Evolutionary conservation across 1,140 invertebrate species (phyloP).

Genomic region (Leptoteleia sp.): DNA sequence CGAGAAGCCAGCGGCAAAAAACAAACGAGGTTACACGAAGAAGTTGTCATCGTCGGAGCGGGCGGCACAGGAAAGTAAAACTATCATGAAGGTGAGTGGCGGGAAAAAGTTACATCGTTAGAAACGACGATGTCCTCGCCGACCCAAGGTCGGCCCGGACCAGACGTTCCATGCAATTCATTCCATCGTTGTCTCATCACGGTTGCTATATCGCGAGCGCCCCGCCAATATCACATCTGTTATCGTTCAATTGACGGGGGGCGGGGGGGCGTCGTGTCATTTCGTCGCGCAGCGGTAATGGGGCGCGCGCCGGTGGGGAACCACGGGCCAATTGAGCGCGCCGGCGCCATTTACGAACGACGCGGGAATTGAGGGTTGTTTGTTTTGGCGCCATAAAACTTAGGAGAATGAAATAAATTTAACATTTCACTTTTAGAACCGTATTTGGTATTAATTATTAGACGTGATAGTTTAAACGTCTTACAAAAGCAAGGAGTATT

Average conservation of each 20-base stretch:
- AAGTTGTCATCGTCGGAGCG: slow-evolving; percentile 80
- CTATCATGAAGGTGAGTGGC: slow-evolving; percentile 77
- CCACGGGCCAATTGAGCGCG: slow-evolving; percentile 33
- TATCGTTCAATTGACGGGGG: slow-evolving; percentile 29
- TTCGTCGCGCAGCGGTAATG: slow-evolving; percentile 29
- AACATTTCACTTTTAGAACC: too few relatives aligned
- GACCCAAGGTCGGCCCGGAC: slow-evolving; percentile 18
- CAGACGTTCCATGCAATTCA: slow-evolving; percentile 3
- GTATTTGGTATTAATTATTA: too few relatives aligned
- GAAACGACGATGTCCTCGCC: neutral
- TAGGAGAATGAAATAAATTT: too few relatives aligned
- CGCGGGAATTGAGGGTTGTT: slow-evolving; percentile 9
- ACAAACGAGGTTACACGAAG: slow-evolving; percentile 77
- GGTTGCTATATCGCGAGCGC: slow-evolving; percentile 60
- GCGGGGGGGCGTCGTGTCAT: slow-evolving; percentile 47
- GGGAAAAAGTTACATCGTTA: slow-evolving; percentile 5
- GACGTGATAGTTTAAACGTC: too few relatives aligned
- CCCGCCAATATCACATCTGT: slow-evolving; percentile 67
- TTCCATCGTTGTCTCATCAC: slow-evolving; percentile 53
- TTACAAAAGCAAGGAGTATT: too few relatives aligned
- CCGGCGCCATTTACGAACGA: slow-evolving; percentile 63
- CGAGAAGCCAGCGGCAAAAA: slow-evolving; percentile 78
- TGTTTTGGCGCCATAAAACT: too few relatives aligned
- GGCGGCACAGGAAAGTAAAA: slow-evolving; percentile 80
- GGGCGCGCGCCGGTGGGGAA: slow-evolving; percentile 18